Evolutionary conservation across 2,888 invertebrate species (phyloP), one percentile per base, ranked within the genome.

Genomic region (Timema cristinae): DNA sequence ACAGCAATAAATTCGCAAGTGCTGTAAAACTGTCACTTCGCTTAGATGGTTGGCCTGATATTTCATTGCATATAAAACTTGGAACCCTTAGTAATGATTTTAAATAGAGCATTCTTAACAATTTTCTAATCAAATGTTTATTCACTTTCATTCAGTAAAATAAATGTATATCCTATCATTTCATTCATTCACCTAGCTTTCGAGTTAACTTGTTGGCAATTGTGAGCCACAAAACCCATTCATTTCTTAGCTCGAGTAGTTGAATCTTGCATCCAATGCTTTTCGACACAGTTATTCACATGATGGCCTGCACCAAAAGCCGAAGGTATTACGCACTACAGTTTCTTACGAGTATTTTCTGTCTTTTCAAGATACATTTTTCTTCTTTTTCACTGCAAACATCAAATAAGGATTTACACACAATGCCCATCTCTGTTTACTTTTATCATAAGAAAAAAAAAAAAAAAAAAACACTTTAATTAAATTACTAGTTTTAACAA

Each of bases 391-490:
- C 72, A 69, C 72, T 75, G 71, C 71, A 71, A 73, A 71, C 32
- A 32, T 32, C 32, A 32, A 32, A 32, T 32, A 32, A 32, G 68
- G 69, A 63, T 71, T 59, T 56, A 68, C 59, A 71, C 67, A 68
- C 61, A 67, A 67, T 66, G 69, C 67, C 69, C 59, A 71, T 68
- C 50, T 49, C 48, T 51, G 66, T 63, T 63, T n/a, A 61, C 61
- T 50, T 69, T 71, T 71, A 69, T 69, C 71, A 70, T 61, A 70
- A 72, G 68, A 73, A 71, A 75, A 76, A 75, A 75, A 69, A 73
- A 70, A 72, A 68, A 73, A 71, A 75, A 76, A 75, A 75, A 69
- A 73, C 72, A 74, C 73, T 75, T 71, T 68, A 72, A 73, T 67
- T 32, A 32, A 72, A 73, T 67, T 32, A 32, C 32, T 32, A 32